Evolutionary conservation across 2,113 vertebrate species (phyloP).

Genomic region (Marcusenius ussheri): DNA sequence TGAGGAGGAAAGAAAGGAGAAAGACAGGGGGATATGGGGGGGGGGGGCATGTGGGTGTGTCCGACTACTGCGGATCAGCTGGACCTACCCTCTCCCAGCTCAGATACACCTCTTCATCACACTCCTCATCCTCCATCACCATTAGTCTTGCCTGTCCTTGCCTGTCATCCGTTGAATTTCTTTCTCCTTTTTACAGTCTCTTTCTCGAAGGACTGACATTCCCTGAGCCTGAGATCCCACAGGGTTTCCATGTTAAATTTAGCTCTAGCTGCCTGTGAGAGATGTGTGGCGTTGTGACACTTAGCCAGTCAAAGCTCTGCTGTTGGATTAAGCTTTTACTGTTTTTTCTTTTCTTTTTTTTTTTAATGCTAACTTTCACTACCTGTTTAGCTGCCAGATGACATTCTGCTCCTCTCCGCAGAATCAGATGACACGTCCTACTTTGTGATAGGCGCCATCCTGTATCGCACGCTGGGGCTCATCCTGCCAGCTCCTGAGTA

Average conservation of each 20-base stretch:
- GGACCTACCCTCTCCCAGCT: neutral
- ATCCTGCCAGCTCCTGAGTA: constrained; percentile 87
- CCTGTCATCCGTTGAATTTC: neutral
- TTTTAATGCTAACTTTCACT: neutral
- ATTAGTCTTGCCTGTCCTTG: neutral
- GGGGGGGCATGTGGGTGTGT: neutral
- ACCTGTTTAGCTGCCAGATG: neutral
- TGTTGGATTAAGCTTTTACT: neutral
- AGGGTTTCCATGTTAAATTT: neutral
- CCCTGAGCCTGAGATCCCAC: neutral
- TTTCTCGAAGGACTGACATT: neutral
- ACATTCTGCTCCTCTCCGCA: constrained; percentile 38
- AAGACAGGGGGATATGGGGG: neutral
- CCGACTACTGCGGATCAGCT: neutral
- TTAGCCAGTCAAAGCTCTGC: neutral
- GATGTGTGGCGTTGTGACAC: neutral
- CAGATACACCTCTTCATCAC: neutral
- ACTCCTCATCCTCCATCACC: neutral
- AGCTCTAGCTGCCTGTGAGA: neutral
- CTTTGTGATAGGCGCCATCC: constrained; percentile 89
- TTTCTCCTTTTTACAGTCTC: neutral
- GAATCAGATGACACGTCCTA: constrained; percentile 75
- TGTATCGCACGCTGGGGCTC: constrained; percentile 84
- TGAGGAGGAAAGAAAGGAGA: neutral
- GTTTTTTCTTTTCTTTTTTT: neutral